Evolutionary conservation across 1,140 invertebrate species (phyloP), one percentile per base, ranked within the genome.

Genomic region (Diorhabda carinulata): DNA sequence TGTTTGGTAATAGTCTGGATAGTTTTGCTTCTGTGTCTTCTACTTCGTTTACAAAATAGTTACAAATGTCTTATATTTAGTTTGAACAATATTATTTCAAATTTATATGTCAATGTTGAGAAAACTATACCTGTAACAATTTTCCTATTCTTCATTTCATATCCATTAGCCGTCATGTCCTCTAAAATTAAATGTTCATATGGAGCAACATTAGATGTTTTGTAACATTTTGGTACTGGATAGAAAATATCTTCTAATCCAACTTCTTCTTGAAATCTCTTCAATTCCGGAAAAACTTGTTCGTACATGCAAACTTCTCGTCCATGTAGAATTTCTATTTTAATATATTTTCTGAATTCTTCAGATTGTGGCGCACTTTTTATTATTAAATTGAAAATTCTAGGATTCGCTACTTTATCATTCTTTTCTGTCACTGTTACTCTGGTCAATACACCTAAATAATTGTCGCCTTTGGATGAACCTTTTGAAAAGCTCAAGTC

Each of bases 381-480:
- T 3, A 52, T 52, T 3, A 52, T n/a, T 52, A 52, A 4, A 52
- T 52, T 52, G 2, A 52, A 52, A 8, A 52, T 52, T 52, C 47
- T 52, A 3, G 47, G n/a, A 25, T 25, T 25, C 2, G 25, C 25
- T 25, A 25, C 25, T 25, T 25, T 25, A 52, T n/a, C 47, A 52
- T 52, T 52, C 47, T 3, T 6, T 52, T 52, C 47, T 6, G n/a
- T 4, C 0, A 52, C 47, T 56, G 42, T 65, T 3, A 69, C 63
- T 70, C 61, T 68, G 7, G 61, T 70, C 44, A 67, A 68, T 61
- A 70, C 67, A 4, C 68, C 68, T 61, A 61, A 66, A 82, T 82
- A 81, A 76, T 67, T 80, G 82, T 74, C 69, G 79, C 82, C 70
- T 80, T 82, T 78, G 8, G 61, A 10, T 8, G 44, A 52, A 57